Base-by-base conservation (phyloP, 1,140 invertebrate genomes). In the Caenorhabditis inopinata region DNA sequence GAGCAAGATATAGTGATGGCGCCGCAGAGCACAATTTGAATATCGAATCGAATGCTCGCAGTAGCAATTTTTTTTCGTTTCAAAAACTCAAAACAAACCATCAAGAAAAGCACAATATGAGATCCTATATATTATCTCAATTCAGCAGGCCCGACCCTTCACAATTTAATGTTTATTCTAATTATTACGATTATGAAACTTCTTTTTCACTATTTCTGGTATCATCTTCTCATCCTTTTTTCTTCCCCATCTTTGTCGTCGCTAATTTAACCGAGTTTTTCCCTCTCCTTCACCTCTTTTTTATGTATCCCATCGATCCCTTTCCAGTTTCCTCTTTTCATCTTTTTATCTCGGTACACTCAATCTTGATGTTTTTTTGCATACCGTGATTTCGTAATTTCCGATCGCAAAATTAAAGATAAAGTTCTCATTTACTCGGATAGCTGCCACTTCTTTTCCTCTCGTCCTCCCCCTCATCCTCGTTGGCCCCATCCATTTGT, bases 361-460 rank as follows among this genome's bases (percentile, higher is more conserved):
- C 21, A 12, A 9, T n/a, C 23, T 35, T 42, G 29, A 38, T 38
- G 32, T 38, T 68, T 68, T 32, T 68, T 68, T 32, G 35, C 38
- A 29, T 38, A 68, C 58, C 32, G 58, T 68, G 58, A 68, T 68
- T 68, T 68, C 38, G 58, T 68, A 68, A 68, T 29, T 68, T 68
- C 58, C 58, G 58, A 68, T 38, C 16, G 58, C 58, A 68, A 68
- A 68, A 68, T 68, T 68, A 38, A 38, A 16, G 32, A 38, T 42
- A 38, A 68, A 38, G 58, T 68, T 48, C 74, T 75, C 74, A 75
- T 29, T 48, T 47, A 49, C 45, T 75, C 45, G 45, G 45, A 75
- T 75, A 75, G 45, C 74, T 49, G 74, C 47, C 74, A 47, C 74
- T 49, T 75, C 74, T 49, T 75, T 75, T 49, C 74, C 74, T 75